Base-by-base conservation (phyloP, 2,113 vertebrate genomes). In the Xiphias gladius region DNA sequence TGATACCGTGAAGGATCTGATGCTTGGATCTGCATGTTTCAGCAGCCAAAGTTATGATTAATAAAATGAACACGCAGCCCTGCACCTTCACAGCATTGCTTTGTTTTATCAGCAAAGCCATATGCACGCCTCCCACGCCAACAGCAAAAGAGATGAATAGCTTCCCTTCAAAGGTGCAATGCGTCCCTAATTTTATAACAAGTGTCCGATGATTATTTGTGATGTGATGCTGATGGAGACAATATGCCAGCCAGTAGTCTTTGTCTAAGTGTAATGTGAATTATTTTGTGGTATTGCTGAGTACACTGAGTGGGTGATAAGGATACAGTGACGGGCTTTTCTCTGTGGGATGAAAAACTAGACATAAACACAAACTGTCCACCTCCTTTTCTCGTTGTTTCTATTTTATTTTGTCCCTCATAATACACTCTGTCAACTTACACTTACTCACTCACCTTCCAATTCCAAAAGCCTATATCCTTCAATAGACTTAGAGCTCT, bases 261-360 rank as follows among this genome's bases (percentile, higher is more conserved):
- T 78, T 57, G 59, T 70, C 3, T 54, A 70, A 76, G 72, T 22
- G 57, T 69, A 55, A 79, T 59, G 22, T 61, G 35, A 86, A 13
- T 77, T 52, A 65, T 68, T 79, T 32, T 69, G n/a, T 80, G 68
- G 1, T 32, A 11, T 74, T 70, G 79, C 28, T 55, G 65, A 67
- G 37, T 65, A 85, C 62, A 30, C 17, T 48, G 76, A 73, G 80
- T 73, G 67, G 50, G 41, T 65, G 72, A 69, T 64, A 20, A 39
- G 63, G 73, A 77, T 57, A 73, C 68, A 83, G 24, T 50, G 43
- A 68, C 7, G 19, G 37, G 61, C 12, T 46, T 67, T 48, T 80
- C 63, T 77, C 69, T 55, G 14, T 24, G 67, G 63, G 76, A 26
- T 73, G 26, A 41, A 65, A 46, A 48, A 46, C 41, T 55, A 41